Conservation (phyloP, 2,113 vertebrate genomes). For the Heteronetta atricapilla region DNA sequence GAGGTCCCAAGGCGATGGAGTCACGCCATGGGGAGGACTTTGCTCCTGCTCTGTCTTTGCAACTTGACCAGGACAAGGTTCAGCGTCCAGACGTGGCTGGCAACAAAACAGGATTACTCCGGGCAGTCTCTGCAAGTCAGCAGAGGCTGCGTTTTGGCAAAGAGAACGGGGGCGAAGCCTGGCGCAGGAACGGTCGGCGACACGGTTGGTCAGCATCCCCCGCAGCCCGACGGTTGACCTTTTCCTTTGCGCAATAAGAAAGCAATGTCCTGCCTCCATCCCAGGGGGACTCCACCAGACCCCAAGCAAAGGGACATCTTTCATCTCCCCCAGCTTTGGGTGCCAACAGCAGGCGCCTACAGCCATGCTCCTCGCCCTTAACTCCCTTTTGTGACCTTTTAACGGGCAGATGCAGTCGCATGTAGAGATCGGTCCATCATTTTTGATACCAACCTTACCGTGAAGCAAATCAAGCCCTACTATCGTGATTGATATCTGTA, state of each 20-base stretch:
- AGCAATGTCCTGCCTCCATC: neutral
- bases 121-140: slow-evolving; percentile 29
- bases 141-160: slow-evolving; percentile 35
- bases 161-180: neutral
- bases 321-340: neutral
- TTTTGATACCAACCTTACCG: neutral
- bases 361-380: neutral
- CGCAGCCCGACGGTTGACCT: neutral
- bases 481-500: neutral
- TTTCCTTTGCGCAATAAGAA: neutral
- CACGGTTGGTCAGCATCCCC: neutral
- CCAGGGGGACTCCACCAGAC: neutral
- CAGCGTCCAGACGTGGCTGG: neutral
- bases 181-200: neutral
- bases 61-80: slow-evolving; percentile 46
- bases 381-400: fast-evolving
- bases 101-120: neutral
- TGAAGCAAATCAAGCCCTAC: neutral
- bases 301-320: neutral
- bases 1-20: neutral
- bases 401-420: fast-evolving
- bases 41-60: neutral
- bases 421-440: neutral
- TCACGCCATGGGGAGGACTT: neutral
- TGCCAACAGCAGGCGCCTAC: neutral